These are phyloP conservation scores for Danio rerio DNA, from an alignment of 2,113 vertebrate species.

Conservation along the genomic window DNA sequence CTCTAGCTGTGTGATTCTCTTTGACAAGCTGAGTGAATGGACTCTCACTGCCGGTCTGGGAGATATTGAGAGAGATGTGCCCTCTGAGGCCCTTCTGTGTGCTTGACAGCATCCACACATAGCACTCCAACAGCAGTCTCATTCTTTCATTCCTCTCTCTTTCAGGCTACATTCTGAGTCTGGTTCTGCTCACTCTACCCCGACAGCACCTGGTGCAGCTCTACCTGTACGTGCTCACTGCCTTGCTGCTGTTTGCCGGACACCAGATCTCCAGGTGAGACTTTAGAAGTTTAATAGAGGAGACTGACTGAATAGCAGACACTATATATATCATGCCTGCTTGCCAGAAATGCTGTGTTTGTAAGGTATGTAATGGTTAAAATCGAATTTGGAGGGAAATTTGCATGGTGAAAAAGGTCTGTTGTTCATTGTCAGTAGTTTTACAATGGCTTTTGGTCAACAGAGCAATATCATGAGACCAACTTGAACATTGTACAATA, in stretches of 20 bases:
- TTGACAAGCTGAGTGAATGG: constrained; percentile 30
- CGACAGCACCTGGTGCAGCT: constrained; percentile 96
- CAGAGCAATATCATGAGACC: too few species aligned
- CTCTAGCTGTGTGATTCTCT: constrained; percentile 7
- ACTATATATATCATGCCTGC: background rate
- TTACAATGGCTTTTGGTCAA: too few species aligned
- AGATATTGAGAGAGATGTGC: constrained; percentile 9
- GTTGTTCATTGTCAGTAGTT: too few species aligned
- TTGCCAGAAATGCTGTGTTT: background rate
- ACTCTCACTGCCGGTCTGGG: constrained; percentile 16
- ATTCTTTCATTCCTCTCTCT: constrained; percentile 10
- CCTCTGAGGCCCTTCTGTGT: constrained; percentile 6
- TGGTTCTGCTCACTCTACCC: constrained; percentile 94
- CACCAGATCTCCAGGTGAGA: constrained; percentile 95
- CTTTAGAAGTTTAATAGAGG: background rate
- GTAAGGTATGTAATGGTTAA: too few species aligned
- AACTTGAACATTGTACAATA: too few species aligned
- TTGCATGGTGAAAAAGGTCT: too few species aligned
- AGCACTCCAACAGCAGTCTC: background rate
- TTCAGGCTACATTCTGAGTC: constrained; percentile 94
- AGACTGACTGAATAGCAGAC: background rate
- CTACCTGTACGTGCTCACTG: constrained; percentile 94
- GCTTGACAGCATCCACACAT: constrained; percentile 31
- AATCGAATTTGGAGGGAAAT: too few species aligned
- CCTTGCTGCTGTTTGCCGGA: constrained; percentile 92